Percentiles rank a stretch among this genome's conserved stretches.
phyloP scores from a whole-genome alignment of 2,888 invertebrate genomes.

The Clunio marinus region DNA sequence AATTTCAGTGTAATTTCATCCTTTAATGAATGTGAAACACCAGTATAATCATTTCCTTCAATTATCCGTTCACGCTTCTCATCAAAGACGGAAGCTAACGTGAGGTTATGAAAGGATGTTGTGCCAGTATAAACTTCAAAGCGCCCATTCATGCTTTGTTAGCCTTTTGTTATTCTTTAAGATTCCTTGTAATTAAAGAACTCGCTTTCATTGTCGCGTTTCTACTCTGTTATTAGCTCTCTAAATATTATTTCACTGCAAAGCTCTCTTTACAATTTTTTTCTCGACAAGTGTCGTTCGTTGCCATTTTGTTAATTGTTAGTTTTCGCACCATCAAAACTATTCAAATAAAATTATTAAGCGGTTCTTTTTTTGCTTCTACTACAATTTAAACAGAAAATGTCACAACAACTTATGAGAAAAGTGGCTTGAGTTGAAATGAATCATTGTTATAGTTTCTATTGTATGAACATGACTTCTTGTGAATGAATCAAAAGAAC shows the following conservation, averaged over 20 bases:
- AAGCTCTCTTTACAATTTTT: neutral
- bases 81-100: neutral
- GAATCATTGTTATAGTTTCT: neutral
- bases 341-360: neutral
- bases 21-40: neutral
- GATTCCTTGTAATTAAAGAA: slow-evolving; percentile 15
- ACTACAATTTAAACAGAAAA: neutral
- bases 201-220: neutral
- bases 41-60: slow-evolving; percentile 35
- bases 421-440: neutral
- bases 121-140: neutral
- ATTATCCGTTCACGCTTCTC: slow-evolving; percentile 24
- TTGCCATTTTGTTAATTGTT: too few relatives aligned
- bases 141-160: neutral
- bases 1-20: slow-evolving; percentile 20
- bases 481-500: neutral
- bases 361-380: too few relatives aligned
- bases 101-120: neutral
- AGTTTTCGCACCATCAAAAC: neutral
- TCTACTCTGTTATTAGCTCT: too few relatives aligned
- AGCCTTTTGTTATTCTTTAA: neutral
- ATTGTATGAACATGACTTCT: neutral
- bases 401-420: neutral
- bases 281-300: neutral
- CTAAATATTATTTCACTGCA: too few relatives aligned